Evolutionary conservation across 2,888 invertebrate genomes (phyloP).

Genomic region (Trichopria drosophilae): DNA sequence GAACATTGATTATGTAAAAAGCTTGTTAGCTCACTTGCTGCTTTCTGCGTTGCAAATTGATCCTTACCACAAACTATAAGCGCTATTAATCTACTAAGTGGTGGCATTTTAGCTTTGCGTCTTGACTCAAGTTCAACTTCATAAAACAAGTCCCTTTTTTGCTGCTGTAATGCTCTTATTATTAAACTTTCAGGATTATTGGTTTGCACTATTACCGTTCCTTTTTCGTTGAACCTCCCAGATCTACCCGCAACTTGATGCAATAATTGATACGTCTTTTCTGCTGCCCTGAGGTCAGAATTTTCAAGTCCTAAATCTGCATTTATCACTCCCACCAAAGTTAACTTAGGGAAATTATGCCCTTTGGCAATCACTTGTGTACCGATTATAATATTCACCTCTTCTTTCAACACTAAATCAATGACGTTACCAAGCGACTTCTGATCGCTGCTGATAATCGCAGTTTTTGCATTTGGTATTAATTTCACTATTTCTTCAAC

Average conservation of each 20-base stretch:
- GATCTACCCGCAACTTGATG: constrained; percentile 18
- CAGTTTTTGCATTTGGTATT: no score
- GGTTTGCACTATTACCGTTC: constrained; percentile 16
- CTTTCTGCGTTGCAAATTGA: no score
- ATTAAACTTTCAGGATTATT: constrained; percentile 15
- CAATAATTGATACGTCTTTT: constrained; percentile 21
- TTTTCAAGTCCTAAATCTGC: constrained; percentile 10
- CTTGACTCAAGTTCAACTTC: constrained; percentile 13
- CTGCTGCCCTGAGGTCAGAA: constrained; percentile 12
- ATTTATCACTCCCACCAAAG: constrained; percentile 16
- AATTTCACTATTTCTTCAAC: no score
- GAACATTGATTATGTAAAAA: no score
- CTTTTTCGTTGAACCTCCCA: constrained; percentile 18
- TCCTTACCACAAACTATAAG: no score
- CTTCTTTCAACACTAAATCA: constrained; percentile 9
- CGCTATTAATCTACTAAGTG: constrained; percentile 19
- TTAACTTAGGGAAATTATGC: constrained; percentile 9
- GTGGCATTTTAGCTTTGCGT: constrained; percentile 15
- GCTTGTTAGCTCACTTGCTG: no score
- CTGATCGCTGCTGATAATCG: constrained; percentile 14
- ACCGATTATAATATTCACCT: constrained; percentile 16
- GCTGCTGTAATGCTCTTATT: constrained; percentile 6
- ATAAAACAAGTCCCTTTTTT: constrained; percentile 15
- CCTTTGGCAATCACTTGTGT: constrained; percentile 20
- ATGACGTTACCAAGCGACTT: constrained; percentile 12